A percentile compares a stretch with the other conserved stretches of the same genome.
Conservation (phyloP, 2,888 invertebrate genomes). For the Orthosia incerta region DNA sequence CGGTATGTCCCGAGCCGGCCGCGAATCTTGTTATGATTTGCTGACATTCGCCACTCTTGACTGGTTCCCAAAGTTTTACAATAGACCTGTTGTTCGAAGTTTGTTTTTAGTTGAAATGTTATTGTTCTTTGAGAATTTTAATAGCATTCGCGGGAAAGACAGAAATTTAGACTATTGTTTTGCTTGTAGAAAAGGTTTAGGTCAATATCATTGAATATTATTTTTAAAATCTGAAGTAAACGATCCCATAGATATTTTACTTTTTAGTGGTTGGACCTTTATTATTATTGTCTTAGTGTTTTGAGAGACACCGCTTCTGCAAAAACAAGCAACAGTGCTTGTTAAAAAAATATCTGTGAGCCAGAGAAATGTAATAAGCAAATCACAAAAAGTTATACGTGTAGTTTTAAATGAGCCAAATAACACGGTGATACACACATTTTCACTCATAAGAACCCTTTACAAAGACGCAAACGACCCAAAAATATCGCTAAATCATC, state of each 20-base stretch:
- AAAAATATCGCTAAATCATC: constrained; percentile 36
- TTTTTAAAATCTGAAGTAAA: not conserved
- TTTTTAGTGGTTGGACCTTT: not conserved
- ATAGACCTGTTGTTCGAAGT: not conserved
- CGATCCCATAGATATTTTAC: not conserved
- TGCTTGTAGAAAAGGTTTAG: not conserved
- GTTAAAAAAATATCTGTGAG: not conserved
- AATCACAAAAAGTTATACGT: not conserved
- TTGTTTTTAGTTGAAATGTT: not conserved
- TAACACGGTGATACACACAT: not conserved
- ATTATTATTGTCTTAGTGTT: not conserved
- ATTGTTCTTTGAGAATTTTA: not conserved
- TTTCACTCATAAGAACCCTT: constrained; percentile 12
- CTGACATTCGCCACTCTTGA: constrained; percentile 68
- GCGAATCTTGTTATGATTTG: constrained; percentile 78
- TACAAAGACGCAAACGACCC: constrained; percentile 10
- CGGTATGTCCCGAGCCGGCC: constrained; percentile 67
- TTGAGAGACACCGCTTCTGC: not conserved
- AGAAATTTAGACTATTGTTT: not conserved
- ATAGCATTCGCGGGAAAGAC: not conserved
- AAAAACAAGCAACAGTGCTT: not conserved
- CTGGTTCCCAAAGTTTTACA: constrained; percentile 75
- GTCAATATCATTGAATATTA: not conserved
- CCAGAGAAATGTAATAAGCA: not conserved
- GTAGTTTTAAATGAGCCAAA: not conserved